Evolutionary conservation across 2,113 vertebrate genomes (phyloP).

Genomic region (Trogon melanurus): DNA sequence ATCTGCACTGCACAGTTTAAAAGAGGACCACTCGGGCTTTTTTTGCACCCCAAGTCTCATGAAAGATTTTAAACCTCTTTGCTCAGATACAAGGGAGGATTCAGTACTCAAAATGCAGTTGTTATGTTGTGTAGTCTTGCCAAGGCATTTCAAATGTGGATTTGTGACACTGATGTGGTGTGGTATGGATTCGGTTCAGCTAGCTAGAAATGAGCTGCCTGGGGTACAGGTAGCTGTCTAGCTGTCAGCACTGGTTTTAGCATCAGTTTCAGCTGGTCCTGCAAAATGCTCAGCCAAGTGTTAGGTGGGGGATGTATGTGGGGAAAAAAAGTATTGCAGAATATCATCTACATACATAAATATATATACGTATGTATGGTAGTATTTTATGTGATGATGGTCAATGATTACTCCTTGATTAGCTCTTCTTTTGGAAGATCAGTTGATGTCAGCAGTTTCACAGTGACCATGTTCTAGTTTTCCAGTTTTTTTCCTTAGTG

Average conservation of each 20-base stretch:
- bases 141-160: neutral
- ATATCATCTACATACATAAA: neutral
- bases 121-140: neutral
- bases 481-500: neutral
- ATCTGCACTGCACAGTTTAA: neutral
- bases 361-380: neutral
- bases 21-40: neutral
- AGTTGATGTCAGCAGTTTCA: neutral
- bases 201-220: neutral
- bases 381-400: neutral
- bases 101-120: neutral
- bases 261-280: neutral
- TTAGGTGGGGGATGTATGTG: neutral
- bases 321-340: neutral
- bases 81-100: neutral
- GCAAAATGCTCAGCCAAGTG: neutral
- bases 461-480: neutral
- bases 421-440: neutral
- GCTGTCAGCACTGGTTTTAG: neutral
- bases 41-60: neutral
- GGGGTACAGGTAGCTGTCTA: neutral
- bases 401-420: neutral
- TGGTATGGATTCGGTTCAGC: neutral
- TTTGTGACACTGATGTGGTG: neutral
- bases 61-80: neutral